phyloP scores from a whole-genome alignment of 1,140 invertebrate genomes.

The Argopecten irradians region DNA sequence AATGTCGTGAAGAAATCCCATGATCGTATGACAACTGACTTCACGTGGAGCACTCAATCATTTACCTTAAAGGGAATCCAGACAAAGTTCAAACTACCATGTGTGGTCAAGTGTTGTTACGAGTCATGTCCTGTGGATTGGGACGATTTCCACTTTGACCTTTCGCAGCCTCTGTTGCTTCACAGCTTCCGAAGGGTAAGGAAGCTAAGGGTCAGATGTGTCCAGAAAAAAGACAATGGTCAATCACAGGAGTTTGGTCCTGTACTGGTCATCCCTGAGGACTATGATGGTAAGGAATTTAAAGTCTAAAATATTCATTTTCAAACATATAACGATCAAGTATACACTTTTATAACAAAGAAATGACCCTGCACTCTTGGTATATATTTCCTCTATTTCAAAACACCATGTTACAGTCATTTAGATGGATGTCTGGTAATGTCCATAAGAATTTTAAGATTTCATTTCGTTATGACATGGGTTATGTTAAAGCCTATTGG shows the following conservation, averaged over 20 bases:
- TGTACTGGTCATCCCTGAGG: conserved; percentile 47
- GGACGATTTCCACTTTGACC: conserved; percentile 46
- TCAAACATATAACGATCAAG: too few species aligned
- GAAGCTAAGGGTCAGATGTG: conserved; percentile 40
- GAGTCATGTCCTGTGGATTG: conserved; percentile 32
- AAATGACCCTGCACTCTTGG: too few species aligned
- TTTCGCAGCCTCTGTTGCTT: conserved; percentile 47
- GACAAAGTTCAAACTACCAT: conserved; percentile 50
- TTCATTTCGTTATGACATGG: too few species aligned
- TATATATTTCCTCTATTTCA: too few species aligned
- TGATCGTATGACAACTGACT: not conserved
- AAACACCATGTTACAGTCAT: too few species aligned
- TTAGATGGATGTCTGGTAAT: too few species aligned
- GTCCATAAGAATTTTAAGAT: too few species aligned
- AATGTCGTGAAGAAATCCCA: not conserved
- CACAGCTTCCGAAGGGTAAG: conserved; percentile 28
- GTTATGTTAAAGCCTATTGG: too few species aligned
- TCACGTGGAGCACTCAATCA: conserved; percentile 52
- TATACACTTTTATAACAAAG: too few species aligned
- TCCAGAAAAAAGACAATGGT: conserved; percentile 4
- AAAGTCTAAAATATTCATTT: too few species aligned
- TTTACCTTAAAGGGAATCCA: conserved; percentile 47
- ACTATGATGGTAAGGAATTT: conserved; percentile 44
- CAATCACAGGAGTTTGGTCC: conserved; percentile 30
- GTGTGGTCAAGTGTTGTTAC: conserved; percentile 44